These are phyloP conservation scores for Oxyteleia sp. DNA, from an alignment of 2,888 invertebrate genomes.

Conservation along the genomic window DNA sequence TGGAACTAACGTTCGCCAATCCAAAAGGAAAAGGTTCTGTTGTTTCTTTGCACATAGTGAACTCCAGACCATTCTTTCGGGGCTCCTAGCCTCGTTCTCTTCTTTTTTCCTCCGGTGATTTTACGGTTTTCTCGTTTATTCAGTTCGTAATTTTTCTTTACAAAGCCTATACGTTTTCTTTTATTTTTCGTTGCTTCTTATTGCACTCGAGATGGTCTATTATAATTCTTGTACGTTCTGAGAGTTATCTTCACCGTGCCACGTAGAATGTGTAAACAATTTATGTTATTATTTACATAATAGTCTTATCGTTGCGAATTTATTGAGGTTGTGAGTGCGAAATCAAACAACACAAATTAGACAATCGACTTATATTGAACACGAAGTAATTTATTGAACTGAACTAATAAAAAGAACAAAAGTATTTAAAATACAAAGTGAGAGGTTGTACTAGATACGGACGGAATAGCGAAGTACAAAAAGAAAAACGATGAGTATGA, in stretches of 20 bases:
- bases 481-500: too few relatives aligned
- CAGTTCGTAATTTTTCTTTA: slow-evolving; percentile 22
- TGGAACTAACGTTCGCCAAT: slow-evolving; percentile 58
- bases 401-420: too few relatives aligned
- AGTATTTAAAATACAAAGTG: too few relatives aligned
- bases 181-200: slow-evolving; percentile 17
- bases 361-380: too few relatives aligned
- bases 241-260: slow-evolving; percentile 28
- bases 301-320: slow-evolving; percentile 21
- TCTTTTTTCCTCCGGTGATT: slow-evolving; percentile 37
- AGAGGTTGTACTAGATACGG: too few relatives aligned
- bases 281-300: slow-evolving; percentile 51
- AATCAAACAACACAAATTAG: too few relatives aligned
- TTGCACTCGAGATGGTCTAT: slow-evolving; percentile 2
- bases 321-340: too few relatives aligned
- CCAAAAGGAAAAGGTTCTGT: slow-evolving; percentile 19
- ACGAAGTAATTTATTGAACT: too few relatives aligned
- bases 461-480: too few relatives aligned
- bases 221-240: slow-evolving; percentile 38
- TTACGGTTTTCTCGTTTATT: slow-evolving; percentile 38
- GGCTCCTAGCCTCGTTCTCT: slow-evolving; percentile 4
- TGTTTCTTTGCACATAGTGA: slow-evolving; percentile 23
- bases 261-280: slow-evolving; percentile 53
- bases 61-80: slow-evolving; percentile 36
- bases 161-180: slow-evolving; percentile 21